Evolutionary conservation across 1,140 invertebrate species (phyloP).

Genomic region (Tachypleus tridentatus): DNA sequence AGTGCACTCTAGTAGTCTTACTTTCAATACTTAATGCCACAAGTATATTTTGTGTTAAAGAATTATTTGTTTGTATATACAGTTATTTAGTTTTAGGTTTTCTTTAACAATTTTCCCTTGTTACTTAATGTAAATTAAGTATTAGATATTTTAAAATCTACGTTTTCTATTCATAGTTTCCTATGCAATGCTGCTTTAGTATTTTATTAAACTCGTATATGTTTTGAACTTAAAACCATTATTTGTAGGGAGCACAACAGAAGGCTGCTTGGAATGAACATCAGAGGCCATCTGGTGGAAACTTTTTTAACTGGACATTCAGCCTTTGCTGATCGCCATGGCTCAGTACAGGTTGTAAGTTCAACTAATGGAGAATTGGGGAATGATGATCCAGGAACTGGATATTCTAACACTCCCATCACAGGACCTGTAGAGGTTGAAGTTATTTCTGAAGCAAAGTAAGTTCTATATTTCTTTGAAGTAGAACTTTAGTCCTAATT

Average conservation of each 20-base stretch:
- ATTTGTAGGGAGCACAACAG: neutral
- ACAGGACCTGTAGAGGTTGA: conserved; percentile 83
- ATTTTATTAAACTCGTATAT: neutral
- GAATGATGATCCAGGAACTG: conserved; percentile 85
- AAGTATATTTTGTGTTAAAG: no score
- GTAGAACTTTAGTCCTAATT: neutral
- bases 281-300: neutral
- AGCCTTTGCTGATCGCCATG: conserved; percentile 15
- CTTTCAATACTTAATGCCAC: no score
- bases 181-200: neutral
- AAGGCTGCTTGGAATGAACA: conserved; percentile 12
- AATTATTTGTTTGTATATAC: no score
- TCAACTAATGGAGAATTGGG: conserved; percentile 92
- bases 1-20: no score
- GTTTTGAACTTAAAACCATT: neutral
- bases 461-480: conserved; percentile 23
- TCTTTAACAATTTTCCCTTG: no score
- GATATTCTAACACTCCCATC: conserved; percentile 91
- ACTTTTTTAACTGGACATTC: conserved; percentile 1
- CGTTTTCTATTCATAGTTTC: no score
- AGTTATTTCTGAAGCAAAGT: conserved; percentile 46
- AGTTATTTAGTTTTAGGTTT: no score
- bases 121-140: no score
- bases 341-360: conserved; percentile 72
- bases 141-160: no score